A percentile compares a stretch with the other conserved stretches of the same genome.
These are phyloP conservation scores for Mionectes olivaceus DNA, from an alignment of 2,797 vertebrate species.

Conservation along the genomic window DNA sequence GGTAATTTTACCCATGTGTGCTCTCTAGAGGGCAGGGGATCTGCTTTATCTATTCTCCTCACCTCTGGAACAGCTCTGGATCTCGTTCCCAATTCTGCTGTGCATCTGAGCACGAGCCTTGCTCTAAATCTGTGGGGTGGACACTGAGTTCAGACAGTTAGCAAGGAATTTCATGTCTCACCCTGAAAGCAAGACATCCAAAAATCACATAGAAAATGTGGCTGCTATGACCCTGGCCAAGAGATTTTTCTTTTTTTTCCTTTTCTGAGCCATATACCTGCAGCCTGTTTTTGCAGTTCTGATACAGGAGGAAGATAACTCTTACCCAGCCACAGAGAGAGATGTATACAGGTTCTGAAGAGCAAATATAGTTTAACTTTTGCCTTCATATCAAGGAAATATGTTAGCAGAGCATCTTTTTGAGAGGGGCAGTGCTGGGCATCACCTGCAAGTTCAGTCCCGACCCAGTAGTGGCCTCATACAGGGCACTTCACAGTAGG, in stretches of 20 bases:
- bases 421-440: not conserved
- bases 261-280: not conserved
- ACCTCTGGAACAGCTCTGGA: not conserved
- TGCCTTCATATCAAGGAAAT: not conserved
- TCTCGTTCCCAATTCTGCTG: not conserved
- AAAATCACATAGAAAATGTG: not conserved
- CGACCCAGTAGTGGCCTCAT: not conserved
- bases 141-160: not conserved
- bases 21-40: not conserved
- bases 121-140: not conserved
- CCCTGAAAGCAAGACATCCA: not conserved
- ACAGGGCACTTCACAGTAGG: not conserved
- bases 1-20: not conserved
- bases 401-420: not conserved
- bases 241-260: not conserved
- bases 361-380: not conserved
- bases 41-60: not conserved
- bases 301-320: not conserved
- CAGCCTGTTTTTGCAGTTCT: not conserved
- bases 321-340: not conserved
- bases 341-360: not conserved
- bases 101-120: not conserved
- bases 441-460: not conserved
- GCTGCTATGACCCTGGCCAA: not conserved
- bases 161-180: not conserved